Percentiles rank a stretch among this genome's conserved stretches.
Evolutionary conservation across 2,888 invertebrate species (phyloP).

Genomic region (Scaptomyza flava): DNA sequence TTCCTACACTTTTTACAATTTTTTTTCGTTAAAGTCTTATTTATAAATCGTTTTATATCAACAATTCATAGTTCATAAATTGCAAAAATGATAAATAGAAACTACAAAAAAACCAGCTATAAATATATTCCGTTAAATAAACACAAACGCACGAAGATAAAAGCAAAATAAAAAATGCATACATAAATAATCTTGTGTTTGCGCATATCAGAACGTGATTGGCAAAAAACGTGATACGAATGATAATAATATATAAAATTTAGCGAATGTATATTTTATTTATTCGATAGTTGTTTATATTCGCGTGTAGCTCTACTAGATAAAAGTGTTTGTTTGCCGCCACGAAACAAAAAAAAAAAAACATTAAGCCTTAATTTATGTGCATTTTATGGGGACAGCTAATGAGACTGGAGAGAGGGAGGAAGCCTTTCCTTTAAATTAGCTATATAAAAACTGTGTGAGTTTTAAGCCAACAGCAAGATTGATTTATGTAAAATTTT

Average conservation of each 20-base stretch:
- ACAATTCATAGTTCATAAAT: constrained; percentile 8
- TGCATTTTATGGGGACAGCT: constrained; percentile 24
- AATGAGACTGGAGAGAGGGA: constrained; percentile 10
- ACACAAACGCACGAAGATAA: constrained; percentile 24
- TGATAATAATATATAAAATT: constrained; percentile 41
- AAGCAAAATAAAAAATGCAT: constrained; percentile 17
- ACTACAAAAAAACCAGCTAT: constrained; percentile 1
- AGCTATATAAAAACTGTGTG: background rate
- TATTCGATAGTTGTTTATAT: constrained; percentile 23
- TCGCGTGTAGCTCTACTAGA: constrained; percentile 17
- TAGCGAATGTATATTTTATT: constrained; percentile 10
- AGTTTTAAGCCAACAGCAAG: background rate
- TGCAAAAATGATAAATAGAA: background rate
- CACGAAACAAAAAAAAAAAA: constrained; percentile 17
- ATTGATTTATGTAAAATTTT: background rate
- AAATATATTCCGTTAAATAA: constrained; percentile 27
- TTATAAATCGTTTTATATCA: constrained; percentile 5
- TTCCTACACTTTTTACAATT: too few species aligned
- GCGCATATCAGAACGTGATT: constrained; percentile 68
- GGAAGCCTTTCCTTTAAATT: background rate
- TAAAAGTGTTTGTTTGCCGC: constrained; percentile 21
- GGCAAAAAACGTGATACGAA: constrained; percentile 71
- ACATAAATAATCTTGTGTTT: constrained; percentile 43
- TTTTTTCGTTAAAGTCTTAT: too few species aligned
- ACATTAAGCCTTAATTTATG: constrained; percentile 40